Percentiles rank a stretch among this genome's conserved stretches.
Evolutionary conservation across 2,797 vertebrate species (phyloP).

Genomic region (Emys orbicularis): DNA sequence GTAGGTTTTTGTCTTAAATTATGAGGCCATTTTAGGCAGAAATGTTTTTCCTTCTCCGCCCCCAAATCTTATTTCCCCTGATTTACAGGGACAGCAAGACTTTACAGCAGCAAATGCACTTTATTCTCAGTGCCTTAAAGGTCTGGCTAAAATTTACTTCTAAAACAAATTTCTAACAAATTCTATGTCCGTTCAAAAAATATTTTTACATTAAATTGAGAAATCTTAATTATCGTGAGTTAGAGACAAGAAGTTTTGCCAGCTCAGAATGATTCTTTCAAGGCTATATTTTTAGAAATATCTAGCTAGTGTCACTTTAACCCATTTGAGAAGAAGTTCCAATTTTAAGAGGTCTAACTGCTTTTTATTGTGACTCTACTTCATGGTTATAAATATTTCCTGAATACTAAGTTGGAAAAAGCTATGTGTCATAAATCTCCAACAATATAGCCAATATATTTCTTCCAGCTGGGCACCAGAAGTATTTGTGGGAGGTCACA

Average conservation of each 20-base stretch:
- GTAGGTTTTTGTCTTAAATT: slow-evolving; percentile 43
- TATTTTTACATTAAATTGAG: neutral
- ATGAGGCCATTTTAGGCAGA: slow-evolving; percentile 38
- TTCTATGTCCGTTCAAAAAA: neutral
- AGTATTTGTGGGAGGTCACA: slow-evolving; percentile 18
- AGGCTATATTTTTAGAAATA: neutral
- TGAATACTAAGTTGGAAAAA: slow-evolving; percentile 34
- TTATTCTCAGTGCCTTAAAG: neutral
- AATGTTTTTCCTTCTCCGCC: slow-evolving; percentile 61
- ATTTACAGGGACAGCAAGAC: neutral
- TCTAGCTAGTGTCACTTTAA: neutral
- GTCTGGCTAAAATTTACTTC: neutral
- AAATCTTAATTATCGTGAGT: neutral
- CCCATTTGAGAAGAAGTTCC: neutral
- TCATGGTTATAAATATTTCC: slow-evolving; percentile 20
- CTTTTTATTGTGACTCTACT: neutral
- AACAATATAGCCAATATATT: slow-evolving; percentile 40
- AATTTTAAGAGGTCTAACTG: neutral
- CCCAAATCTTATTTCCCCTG: slow-evolving; percentile 16
- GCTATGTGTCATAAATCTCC: neutral
- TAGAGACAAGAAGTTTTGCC: neutral
- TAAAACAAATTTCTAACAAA: neutral
- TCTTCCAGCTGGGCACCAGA: slow-evolving; percentile 33
- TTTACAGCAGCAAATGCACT: neutral
- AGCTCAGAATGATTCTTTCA: neutral